Evolutionary conservation across 2,888 invertebrate genomes (phyloP), one percentile per base, ranked within the genome.

Genomic region (Nemotelus pantherinus): DNA sequence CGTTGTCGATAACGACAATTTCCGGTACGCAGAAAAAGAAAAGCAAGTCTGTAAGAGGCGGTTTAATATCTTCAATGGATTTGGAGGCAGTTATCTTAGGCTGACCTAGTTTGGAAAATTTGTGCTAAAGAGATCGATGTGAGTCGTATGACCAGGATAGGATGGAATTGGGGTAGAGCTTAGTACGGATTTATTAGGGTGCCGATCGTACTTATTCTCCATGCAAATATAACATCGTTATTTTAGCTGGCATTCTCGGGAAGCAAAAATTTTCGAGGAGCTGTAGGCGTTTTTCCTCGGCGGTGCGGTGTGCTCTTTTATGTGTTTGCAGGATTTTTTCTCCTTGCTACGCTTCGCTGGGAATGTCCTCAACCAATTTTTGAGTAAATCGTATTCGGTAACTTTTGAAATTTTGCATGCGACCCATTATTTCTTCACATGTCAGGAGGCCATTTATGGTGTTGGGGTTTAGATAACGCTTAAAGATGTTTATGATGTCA

Each of bases 311-410:
- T n/a, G 77, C 77, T 72, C 79, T 55, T 57, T 58, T 76, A 47
- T 80, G 78, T n/a, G 68, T 72, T n/a, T 65, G 41, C 48, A 77
- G 72, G 45, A 80, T 79, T 45, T 67, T 78, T 45, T 79, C 77
- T 25, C 25, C 53, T 53, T 53, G 53, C 10, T 53, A 6, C 53
- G 10, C 10, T 53, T 53, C 53, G 53, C 10, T 53, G 53, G 53
- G 53, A 53, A 53, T 53, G 10, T 53, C 53, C 53, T 53, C 53
- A 53, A 6, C 53, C 6, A 6, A 53, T 53, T 53, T 53, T 53
- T 53, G 53, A 7, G 53, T 53, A 10, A 7, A 53, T 10, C 53
- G 53, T 53, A 53, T 53, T 53, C 53, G 53, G 53, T 53, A 53
- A 1, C 53, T 53, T 6, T 10, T 53, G 53, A 53, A 53, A 25